Conservation (phyloP, 2,888 invertebrate species). For the Diloba caeruleocephala region DNA sequence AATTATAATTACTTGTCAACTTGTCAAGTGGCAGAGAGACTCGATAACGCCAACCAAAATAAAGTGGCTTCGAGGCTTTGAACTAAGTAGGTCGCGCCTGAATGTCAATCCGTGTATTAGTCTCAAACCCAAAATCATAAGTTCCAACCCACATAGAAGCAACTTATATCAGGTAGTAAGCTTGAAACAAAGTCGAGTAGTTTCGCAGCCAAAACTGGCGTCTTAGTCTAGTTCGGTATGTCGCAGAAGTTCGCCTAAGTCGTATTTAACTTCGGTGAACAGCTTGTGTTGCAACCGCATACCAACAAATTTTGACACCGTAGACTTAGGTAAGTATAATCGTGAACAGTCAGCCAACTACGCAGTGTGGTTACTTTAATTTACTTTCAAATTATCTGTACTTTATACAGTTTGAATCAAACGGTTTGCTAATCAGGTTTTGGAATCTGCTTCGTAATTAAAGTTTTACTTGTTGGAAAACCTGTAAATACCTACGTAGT, state of each 20-base stretch:
- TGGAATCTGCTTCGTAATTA: slow-evolving; percentile 59
- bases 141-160: slow-evolving; percentile 23
- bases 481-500: slow-evolving; percentile 21
- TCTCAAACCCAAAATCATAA: slow-evolving; percentile 31
- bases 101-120: slow-evolving; percentile 15
- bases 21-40: too few relatives aligned
- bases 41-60: slow-evolving; percentile 1
- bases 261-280: slow-evolving; percentile 84
- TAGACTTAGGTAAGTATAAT: slow-evolving; percentile 70
- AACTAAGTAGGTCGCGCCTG: neutral
- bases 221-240: slow-evolving; percentile 80
- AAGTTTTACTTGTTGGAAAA: slow-evolving; percentile 55
- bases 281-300: slow-evolving; percentile 83
- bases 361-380: slow-evolving; percentile 61
- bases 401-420: slow-evolving; percentile 55
- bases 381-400: slow-evolving; percentile 66
- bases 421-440: slow-evolving; percentile 63
- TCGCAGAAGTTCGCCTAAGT: slow-evolving; percentile 82
- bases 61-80: slow-evolving; percentile 2
- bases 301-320: slow-evolving; percentile 85
- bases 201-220: slow-evolving; percentile 74
- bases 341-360: slow-evolving; percentile 54
- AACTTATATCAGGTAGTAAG: slow-evolving; percentile 51
- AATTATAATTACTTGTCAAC: too few relatives aligned
- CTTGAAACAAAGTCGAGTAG: slow-evolving; percentile 68